Evolutionary conservation across 1,140 invertebrate species (phyloP).

Genomic region (Scaptomyza pallida): DNA sequence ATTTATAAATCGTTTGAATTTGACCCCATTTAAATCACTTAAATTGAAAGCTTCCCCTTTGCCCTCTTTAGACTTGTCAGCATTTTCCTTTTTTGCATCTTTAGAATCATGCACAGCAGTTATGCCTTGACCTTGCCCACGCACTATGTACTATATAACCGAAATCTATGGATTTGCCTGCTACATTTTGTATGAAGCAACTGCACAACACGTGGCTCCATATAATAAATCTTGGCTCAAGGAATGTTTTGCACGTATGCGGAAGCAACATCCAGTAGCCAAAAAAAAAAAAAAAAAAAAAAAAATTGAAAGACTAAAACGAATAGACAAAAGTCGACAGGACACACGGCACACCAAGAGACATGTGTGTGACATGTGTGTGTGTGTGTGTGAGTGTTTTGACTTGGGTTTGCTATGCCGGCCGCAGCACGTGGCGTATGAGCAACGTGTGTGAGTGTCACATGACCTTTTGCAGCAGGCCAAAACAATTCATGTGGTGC

Average conservation of each 20-base stretch:
- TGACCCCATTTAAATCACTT: too few species aligned
- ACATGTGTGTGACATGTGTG: constrained; percentile 26
- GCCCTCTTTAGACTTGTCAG: background rate
- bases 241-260: constrained; percentile 62
- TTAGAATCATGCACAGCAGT: background rate
- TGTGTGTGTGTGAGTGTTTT: constrained; percentile 8
- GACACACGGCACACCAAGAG: constrained; percentile 10
- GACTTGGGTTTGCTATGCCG: constrained; percentile 20
- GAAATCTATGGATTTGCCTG: constrained; percentile 43
- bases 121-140: constrained; percentile 59
- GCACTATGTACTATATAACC: constrained; percentile 11
- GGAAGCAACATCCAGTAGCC: constrained; percentile 29
- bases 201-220: constrained; percentile 65
- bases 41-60: background rate
- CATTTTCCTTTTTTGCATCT: background rate
- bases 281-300: constrained; percentile 18
- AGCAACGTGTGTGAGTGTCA: constrained; percentile 35
- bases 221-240: constrained; percentile 69
- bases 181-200: constrained; percentile 24
- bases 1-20: too few species aligned
- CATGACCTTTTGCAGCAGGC: constrained; percentile 46
- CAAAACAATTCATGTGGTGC: constrained; percentile 13
- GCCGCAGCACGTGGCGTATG: constrained; percentile 44
- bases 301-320: constrained; percentile 21
- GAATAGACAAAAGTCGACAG: constrained; percentile 32